Base-by-base conservation (phyloP, 2,113 vertebrate species). In the Aviceda subcristata region DNA sequence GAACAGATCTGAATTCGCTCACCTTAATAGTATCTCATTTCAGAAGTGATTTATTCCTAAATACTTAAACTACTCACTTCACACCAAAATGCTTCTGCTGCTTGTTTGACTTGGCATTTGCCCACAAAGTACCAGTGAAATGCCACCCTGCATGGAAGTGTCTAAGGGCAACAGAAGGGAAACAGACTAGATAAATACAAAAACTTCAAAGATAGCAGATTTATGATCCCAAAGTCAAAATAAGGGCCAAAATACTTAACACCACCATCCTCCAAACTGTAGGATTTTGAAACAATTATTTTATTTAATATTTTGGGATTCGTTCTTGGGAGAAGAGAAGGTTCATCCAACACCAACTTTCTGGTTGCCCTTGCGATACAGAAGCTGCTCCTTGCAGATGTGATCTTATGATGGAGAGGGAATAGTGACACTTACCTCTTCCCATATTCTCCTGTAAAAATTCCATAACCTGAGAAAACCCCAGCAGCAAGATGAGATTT, bases 251-350 rank as follows among this genome's bases (percentile, higher is more conserved):
- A 57, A 0, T 29, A 45, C 12, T 38, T 50, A 48, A 29, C 18
- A 71, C 14, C 21, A n/a, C 19, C 8, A 24, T 10, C 5, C 5
- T 7, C 15, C 10, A 36, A 32, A 41, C 8, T 2, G 2, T 3
- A 69, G 19, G 17, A 69, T 51, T 50, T 19, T 30, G 15, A 50
- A 69, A 43, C 11, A 43, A 36, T 11, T 2, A 24, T 32, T 67
- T 73, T n/a, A 45, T 60, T 67, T 26, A 41, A 30, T 45, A 57
- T 57, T 45, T 68, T 68, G 19, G 34, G 20, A 62, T 69, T 39
- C 8, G 4, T n/a, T 75, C 39, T 45, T 64, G 34, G 27, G 17
- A 81, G 15, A 74, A 85, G 23, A 67, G 11, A 68, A 38, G 6
- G 13, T 22, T 68, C 7, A 8, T 50, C 46, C 17, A 66, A 36